A percentile compares a stretch with the other conserved stretches of the same genome.
Conservation (phyloP, 1,140 invertebrate species). For the Tachypleus tridentatus region DNA sequence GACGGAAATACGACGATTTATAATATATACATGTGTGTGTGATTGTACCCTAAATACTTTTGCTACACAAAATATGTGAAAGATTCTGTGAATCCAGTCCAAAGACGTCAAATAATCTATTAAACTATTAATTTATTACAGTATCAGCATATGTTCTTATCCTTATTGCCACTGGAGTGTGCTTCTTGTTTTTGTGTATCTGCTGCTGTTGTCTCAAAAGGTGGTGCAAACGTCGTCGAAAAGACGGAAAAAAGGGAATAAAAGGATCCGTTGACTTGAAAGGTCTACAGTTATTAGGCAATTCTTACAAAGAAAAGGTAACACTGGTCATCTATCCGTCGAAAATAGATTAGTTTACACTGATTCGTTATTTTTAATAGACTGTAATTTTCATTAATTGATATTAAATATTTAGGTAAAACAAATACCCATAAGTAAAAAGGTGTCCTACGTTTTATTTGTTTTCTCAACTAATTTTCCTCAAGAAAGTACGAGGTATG, state of each 20-base stretch:
- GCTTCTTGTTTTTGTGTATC: constrained; percentile 66
- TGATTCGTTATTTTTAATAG: too few species aligned
- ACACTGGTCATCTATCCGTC: neutral
- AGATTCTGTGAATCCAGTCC: neutral
- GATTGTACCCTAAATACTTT: neutral
- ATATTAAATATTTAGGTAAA: too few species aligned
- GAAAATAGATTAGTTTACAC: too few species aligned
- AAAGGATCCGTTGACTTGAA: constrained; percentile 91
- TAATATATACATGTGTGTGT: neutral
- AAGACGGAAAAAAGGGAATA: constrained; percentile 90
- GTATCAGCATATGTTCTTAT: constrained; percentile 57
- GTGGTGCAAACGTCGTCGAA: constrained; percentile 87
- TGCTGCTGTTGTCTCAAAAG: constrained; percentile 88
- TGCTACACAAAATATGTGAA: neutral
- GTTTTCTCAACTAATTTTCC: too few species aligned
- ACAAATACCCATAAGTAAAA: too few species aligned
- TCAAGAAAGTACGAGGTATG: too few species aligned
- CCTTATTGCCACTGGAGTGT: constrained; percentile 53
- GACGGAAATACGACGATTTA: neutral
- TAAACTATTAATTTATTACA: constrained; percentile 4
- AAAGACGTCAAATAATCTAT: neutral
- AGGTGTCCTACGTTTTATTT: too few species aligned
- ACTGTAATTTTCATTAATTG: too few species aligned
- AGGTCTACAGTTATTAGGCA: constrained; percentile 86
- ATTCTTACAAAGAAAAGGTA: constrained; percentile 93